Base-by-base conservation (phyloP, 2,113 vertebrate genomes). In the Anseranas semipalmata region DNA sequence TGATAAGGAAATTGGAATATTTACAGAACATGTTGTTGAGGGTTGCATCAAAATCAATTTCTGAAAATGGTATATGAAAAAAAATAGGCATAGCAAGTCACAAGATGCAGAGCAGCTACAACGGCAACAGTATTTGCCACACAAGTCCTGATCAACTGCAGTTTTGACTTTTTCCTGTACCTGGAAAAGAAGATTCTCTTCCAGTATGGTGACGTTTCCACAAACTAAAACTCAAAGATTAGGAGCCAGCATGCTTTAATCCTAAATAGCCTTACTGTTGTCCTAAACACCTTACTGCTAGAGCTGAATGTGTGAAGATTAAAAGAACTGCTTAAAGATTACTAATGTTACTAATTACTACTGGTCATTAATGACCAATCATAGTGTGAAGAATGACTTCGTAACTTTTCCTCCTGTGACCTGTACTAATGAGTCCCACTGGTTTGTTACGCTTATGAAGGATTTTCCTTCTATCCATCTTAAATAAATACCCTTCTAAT, bases 301-400 rank as follows among this genome's bases (percentile, higher is more conserved):
- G 89, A 68, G 50, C 27, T 53, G 66, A 55, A 63, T 22, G 50
- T 32, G 43, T 48, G 53, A 71, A 77, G 33, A 87, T 76, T 81
- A 71, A 96, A 82, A 89, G 14, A 59, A 41, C 50, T 82, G 30
- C 43, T 68, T 48, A 75, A 81, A 90, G n/a, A 39, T 90, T 89
- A 75, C 39, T 84, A 58, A 37, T 9, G 3, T 28, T 78, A 43
- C 53, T 96, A 93, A 94, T 89, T 75, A 43, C 50, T 37, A 8
- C 67, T 85, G 41, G 70, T 79, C 86, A 27, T 92, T 95, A 90
- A 91, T 89, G 56, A 62, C 48, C 77, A 90, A 84, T 86, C 80
- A 90, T 7, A 48, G 16, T 37, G 58, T 89, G 84, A 95, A 82
- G 39, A 89, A 92, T 68, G 22, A 65, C 43, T 95, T 63, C 25